Percentiles rank a stretch among this genome's conserved stretches.
Evolutionary conservation across 2,113 vertebrate genomes (phyloP).

Genomic region (Nymphicus hollandicus): DNA sequence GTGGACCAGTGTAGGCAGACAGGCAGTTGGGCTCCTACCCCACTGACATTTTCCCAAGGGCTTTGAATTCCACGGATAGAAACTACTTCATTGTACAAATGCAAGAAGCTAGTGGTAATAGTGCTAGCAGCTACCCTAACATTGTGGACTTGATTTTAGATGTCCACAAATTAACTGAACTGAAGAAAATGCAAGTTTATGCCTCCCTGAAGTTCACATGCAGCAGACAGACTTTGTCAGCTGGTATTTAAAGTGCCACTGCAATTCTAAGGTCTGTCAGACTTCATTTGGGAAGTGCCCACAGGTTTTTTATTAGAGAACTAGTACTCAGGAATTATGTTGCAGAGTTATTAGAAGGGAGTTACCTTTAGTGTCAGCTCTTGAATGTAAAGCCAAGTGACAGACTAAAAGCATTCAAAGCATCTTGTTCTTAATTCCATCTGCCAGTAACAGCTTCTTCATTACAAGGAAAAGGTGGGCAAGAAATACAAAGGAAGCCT

Average conservation of each 20-base stretch:
- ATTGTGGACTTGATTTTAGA: neutral
- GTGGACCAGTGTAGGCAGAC: neutral
- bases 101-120: neutral
- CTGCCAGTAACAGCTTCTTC: conserved; percentile 66
- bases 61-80: neutral
- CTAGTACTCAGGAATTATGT: neutral
- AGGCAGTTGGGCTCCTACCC: neutral
- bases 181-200: neutral
- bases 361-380: conserved; percentile 72
- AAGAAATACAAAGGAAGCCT: neutral
- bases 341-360: conserved; percentile 69
- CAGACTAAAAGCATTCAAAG: conserved; percentile 74
- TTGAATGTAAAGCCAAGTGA: conserved; percentile 70
- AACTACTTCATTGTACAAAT: neutral
- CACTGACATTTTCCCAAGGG: neutral
- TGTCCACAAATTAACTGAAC: neutral
- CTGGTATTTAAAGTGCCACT: neutral
- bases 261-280: neutral
- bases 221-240: neutral
- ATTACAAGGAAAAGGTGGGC: conserved; percentile 27
- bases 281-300: neutral
- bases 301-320: neutral
- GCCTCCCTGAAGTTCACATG: neutral
- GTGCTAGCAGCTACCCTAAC: neutral
- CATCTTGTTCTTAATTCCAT: conserved; percentile 72